Evolutionary conservation across 1,140 invertebrate genomes (phyloP).

Genomic region (Drosophila oshimai): DNA sequence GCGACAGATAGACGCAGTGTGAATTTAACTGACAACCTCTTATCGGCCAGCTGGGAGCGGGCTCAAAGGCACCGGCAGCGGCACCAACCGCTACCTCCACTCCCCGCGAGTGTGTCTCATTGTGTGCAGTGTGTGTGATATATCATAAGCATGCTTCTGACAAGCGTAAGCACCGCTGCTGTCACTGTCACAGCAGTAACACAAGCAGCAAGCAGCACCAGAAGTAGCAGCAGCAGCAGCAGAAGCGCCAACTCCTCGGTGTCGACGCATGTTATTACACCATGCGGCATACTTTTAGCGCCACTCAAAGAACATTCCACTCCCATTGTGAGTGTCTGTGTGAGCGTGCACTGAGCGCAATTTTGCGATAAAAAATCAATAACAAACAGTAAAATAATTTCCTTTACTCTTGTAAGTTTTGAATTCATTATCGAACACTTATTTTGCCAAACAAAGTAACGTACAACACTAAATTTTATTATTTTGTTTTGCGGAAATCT

Average conservation of each 20-base stretch:
- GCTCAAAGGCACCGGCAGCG: slow-evolving; percentile 14
- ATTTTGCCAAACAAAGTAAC: no score
- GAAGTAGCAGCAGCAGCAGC: not conserved
- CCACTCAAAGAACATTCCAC: slow-evolving; percentile 70
- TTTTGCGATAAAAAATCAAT: no score
- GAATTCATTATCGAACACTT: no score
- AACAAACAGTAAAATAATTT: no score
- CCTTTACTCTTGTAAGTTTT: no score
- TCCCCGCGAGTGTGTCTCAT: slow-evolving; percentile 20
- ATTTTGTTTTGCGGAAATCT: no score
- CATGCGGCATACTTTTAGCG: slow-evolving; percentile 77
- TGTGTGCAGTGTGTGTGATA: slow-evolving; percentile 62
- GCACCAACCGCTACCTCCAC: slow-evolving; percentile 2
- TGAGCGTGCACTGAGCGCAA: not conserved
- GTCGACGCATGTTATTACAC: slow-evolving; percentile 73
- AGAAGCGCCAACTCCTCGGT: slow-evolving; percentile 29
- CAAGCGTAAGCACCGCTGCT: slow-evolving; percentile 75
- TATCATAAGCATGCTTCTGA: slow-evolving; percentile 76
- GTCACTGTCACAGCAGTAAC: slow-evolving; percentile 66
- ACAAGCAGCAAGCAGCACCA: not conserved
- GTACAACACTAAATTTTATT: no score
- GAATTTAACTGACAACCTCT: slow-evolving; percentile 55
- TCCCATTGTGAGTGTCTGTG: slow-evolving; percentile 20
- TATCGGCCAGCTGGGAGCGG: slow-evolving; percentile 40
- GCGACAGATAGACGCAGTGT: slow-evolving; percentile 44